Base-by-base conservation (phyloP, 2,888 invertebrate species). In the Limulus polyphemus region DNA sequence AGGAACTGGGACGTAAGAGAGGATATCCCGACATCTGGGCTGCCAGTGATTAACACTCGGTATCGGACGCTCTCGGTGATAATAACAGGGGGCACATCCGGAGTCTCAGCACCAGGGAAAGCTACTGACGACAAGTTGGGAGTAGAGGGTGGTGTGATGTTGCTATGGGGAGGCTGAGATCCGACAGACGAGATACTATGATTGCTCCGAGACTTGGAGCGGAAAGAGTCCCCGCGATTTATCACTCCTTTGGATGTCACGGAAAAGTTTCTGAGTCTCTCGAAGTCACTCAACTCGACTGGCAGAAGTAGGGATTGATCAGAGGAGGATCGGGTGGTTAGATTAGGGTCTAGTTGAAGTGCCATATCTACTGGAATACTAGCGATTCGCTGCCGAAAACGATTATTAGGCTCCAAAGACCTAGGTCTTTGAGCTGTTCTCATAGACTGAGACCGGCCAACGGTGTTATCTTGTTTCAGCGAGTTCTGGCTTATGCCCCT, bases 241-340 rank as follows among this genome's bases (percentile, higher is more conserved):
- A 91, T 88, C 48, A 91, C 88, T 0, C 90, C 90, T 75, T 90
- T 90, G 73, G 87, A 87, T 59, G 87, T 88, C 74, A 91, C 90
- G 75, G 87, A 88, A 80, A 91, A 91, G 63, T 72, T 71, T 16
- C 73, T 63, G 57, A 73, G 66, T 50, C 72, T 63, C 64, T 71
- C 69, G 58, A 70, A 70, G 49, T 72, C 73, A 13, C 65, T 63
- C 14, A 70, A 68, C 57, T 69, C 71, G 4, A 52, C 62, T 1
- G 65, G 65, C 1, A 66, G 49, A 0, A 63, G 63, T 10, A 66
- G 50, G 4, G 65, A 63, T 17, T 63, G 62, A 52, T 66, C 64
- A 11, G 65, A 66, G 10, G 63, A 56, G 7, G 61, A n/a, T 17
- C 62, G 48, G 10, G 61, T 56, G 11, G 54, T 17, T 16, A 16